Percentiles rank a stretch among this genome's conserved stretches.
Evolutionary conservation across 2,797 vertebrate genomes (phyloP).

Genomic region (Varecia variegata): DNA sequence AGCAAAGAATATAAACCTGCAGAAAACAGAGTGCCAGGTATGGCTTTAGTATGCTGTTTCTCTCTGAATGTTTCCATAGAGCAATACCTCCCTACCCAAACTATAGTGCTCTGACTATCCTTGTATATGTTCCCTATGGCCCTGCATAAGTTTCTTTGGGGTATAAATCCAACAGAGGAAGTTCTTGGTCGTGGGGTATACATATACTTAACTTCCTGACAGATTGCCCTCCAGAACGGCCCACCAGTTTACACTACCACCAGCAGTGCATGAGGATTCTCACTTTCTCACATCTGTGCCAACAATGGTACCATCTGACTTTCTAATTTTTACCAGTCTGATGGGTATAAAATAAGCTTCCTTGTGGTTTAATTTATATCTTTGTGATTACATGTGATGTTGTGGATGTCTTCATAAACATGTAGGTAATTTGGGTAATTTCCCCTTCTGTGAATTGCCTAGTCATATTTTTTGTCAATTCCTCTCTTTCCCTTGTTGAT

Average conservation of each 20-base stretch:
- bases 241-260: neutral
- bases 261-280: neutral
- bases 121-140: neutral
- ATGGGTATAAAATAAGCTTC: neutral
- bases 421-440: conserved; percentile 1
- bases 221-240: neutral
- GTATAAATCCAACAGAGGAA: neutral
- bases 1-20: neutral
- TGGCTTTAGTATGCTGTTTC: neutral
- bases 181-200: neutral
- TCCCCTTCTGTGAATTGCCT: neutral
- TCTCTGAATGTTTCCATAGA: neutral
- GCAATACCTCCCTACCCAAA: neutral
- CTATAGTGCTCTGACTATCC: neutral
- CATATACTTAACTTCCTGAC: neutral
- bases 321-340: neutral
- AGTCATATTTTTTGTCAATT: conserved; percentile 32
- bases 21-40: neutral
- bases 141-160: neutral
- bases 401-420: neutral
- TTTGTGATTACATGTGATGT: neutral
- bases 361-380: neutral
- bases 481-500: conserved; percentile 37
- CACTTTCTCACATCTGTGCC: neutral
- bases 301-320: conserved; percentile 16